phyloP scores from a whole-genome alignment of 1,140 invertebrate species.

The Aphelenchoides avenae region DNA sequence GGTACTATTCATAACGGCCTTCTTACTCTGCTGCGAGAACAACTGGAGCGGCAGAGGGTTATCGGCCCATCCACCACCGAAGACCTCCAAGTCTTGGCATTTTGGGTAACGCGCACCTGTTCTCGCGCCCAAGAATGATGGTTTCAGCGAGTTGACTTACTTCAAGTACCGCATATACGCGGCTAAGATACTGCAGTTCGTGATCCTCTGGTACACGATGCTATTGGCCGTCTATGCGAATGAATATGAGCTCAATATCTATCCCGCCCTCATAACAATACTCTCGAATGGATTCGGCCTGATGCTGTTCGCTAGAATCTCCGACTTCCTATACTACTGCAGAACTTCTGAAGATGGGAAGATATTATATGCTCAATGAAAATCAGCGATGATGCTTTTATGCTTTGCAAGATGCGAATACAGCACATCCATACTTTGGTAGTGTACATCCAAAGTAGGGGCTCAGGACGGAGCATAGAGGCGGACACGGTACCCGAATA shows the following conservation, averaged over 20 bases:
- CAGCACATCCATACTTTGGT: too few species aligned
- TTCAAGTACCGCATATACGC: conserved; percentile 41
- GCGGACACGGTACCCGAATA: too few species aligned
- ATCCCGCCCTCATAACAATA: conserved; percentile 40
- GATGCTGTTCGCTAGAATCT: conserved; percentile 36
- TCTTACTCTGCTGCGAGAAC: conserved; percentile 46
- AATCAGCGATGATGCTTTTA: too few species aligned
- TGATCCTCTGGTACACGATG: conserved; percentile 48
- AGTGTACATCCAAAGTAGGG: too few species aligned
- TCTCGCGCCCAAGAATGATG: neutral
- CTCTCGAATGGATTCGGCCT: conserved; percentile 47
- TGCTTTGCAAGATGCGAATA: too few species aligned
- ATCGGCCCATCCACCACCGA: conserved; percentile 15
- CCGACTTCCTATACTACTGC: conserved; percentile 19
- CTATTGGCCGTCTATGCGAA: conserved; percentile 42
- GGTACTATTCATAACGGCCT: conserved; percentile 38
- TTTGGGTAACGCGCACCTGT: conserved; percentile 28
- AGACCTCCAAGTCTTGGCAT: conserved; percentile 29
- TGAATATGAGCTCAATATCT: conserved; percentile 42
- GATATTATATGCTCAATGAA: conserved; percentile 27
- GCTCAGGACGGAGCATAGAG: too few species aligned
- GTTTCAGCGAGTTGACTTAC: conserved; percentile 37
- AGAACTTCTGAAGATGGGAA: conserved; percentile 12
- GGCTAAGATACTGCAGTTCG: conserved; percentile 39
- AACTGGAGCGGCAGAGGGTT: conserved; percentile 18